Evolutionary conservation across 2,888 invertebrate species (phyloP), one percentile per base, ranked within the genome.

Genomic region (Zhengitettix transpicula): DNA sequence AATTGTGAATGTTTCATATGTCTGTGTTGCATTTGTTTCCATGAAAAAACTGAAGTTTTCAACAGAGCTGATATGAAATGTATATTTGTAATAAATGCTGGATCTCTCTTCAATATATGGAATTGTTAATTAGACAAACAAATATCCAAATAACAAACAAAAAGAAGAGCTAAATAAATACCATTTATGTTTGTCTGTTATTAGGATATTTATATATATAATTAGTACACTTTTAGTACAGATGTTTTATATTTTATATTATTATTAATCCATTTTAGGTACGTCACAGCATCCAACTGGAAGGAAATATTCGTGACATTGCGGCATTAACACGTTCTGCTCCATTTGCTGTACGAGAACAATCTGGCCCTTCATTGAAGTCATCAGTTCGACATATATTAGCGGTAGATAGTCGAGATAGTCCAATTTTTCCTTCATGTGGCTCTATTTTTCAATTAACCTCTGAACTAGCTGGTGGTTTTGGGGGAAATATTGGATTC

Each of bases 401-500:
- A 63, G 77, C 83, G 0, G 80, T 85, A 60, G 95, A 95, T 73
- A 81, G 81, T 61, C 80, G 95, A 62, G 91, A 95, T 72, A 85
- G 84, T 67, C 72, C 75, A 7, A 82, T 93, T 60, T 89, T 95
- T 72, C 94, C 95, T 5, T 81, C 81, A 10, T 74, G 75, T 52
- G 95, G 95, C 8, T 72, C 81, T 9, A 75, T 85, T 65, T 72
- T 89, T 9, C 85, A 85, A 74, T 77, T 87, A 62, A 81, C 81
- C 9, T 83, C 88, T 67, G 97, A 98, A 74, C 78, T 89, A 67
- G 92, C 95, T 40, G 86, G 94, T 0, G 71, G 95, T 9, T 28
- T 28, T 7, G 95, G 96, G 11, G 98, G 98, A 2, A 89, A 94
- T 70, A 83, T 94, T n/a, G 87, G 89, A 15, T 93, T 92, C 71